Conservation (phyloP, 1,140 invertebrate species). For the Rhopalosiphum maidis region DNA sequence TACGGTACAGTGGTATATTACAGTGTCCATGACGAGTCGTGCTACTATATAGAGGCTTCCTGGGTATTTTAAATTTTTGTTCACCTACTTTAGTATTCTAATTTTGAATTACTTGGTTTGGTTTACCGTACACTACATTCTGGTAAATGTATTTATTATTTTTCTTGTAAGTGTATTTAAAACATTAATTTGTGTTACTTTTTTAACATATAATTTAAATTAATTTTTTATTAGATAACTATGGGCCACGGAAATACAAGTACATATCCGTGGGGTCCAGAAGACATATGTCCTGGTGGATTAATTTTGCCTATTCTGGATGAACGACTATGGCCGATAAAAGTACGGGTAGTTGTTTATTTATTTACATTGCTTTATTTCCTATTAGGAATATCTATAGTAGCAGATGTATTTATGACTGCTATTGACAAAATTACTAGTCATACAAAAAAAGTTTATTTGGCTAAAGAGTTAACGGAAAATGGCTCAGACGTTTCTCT, state of each 20-base stretch:
- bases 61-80: not conserved
- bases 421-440: constrained; percentile 73
- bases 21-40: not conserved
- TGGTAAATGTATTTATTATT: not conserved
- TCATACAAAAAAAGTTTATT: constrained; percentile 68
- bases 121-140: not conserved
- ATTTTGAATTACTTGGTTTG: not conserved
- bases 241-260: constrained; percentile 59
- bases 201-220: not conserved
- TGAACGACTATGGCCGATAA: constrained; percentile 66
- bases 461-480: constrained; percentile 59
- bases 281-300: constrained; percentile 65
- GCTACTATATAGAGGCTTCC: not conserved
- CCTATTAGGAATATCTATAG: constrained; percentile 69
- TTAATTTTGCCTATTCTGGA: constrained; percentile 68
- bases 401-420: constrained; percentile 73
- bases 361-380: constrained; percentile 68
- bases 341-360: constrained; percentile 66
- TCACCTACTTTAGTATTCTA: not conserved
- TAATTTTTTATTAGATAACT: not conserved
- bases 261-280: constrained; percentile 60
- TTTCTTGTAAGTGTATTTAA: not conserved
- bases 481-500: constrained; percentile 60
- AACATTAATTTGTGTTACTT: not conserved
- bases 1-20: no score